A percentile compares a stretch with the other conserved stretches of the same genome.
phyloP scores from a whole-genome alignment of 1,140 invertebrate genomes.

The Caenorhabditis latens region DNA sequence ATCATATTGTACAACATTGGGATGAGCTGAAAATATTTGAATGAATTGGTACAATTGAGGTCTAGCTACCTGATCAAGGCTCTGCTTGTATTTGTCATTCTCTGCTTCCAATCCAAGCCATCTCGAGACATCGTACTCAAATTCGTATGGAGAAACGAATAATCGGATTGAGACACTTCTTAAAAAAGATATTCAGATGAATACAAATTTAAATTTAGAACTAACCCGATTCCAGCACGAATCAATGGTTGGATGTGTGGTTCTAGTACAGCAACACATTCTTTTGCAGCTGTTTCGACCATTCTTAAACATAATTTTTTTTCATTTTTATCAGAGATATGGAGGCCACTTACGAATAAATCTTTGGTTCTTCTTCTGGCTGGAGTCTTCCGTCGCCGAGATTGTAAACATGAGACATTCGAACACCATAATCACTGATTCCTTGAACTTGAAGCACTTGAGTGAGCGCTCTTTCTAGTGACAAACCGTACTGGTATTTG shows the following conservation, averaged over 20 bases:
- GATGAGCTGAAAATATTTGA: constrained; percentile 42
- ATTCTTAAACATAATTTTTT: constrained; percentile 28
- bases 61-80: constrained; percentile 48
- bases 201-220: background rate
- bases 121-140: constrained; percentile 60
- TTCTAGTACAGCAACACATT: constrained; percentile 47
- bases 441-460: constrained; percentile 22
- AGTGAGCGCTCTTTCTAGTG: constrained; percentile 48
- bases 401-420: constrained; percentile 61
- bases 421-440: constrained; percentile 32
- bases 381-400: constrained; percentile 36
- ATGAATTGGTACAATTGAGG: too few relatives aligned
- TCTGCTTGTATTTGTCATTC: constrained; percentile 48
- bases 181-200: background rate
- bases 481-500: constrained; percentile 60
- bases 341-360: background rate
- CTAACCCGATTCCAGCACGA: constrained; percentile 39
- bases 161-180: constrained; percentile 53
- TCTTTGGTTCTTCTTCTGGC: constrained; percentile 57
- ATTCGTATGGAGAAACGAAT: constrained; percentile 34
- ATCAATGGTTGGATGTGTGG: constrained; percentile 19
- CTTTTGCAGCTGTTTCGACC: constrained; percentile 43
- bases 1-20: constrained; percentile 54
- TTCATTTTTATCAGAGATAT: background rate
- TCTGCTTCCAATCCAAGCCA: constrained; percentile 58